Base-by-base conservation (phyloP, 2,113 vertebrate genomes). In the Serilophus lunatus region DNA sequence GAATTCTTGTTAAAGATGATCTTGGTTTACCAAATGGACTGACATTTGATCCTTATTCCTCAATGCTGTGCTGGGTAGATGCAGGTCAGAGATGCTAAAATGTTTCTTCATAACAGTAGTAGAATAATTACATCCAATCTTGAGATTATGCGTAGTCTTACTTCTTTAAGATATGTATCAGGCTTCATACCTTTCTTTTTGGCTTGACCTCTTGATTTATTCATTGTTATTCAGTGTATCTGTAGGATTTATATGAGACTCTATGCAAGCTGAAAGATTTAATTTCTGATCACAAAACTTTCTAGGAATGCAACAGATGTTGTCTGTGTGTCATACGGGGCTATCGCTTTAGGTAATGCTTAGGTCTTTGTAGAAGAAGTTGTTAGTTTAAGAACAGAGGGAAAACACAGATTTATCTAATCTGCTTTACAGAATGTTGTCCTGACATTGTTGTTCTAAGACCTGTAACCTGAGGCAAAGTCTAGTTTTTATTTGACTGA, bases 11-110 rank as follows among this genome's bases (percentile, higher is more conserved):
- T 40, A 98, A 98, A 90, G 98, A 99, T n/a, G 98, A 98, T 68
- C 98, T 99, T 45, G 97, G 98, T 13, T 97, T 99, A 80, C 99
- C 99, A 24, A 99, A 99, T 5, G 99, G 98, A 18, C 91, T 99
- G 92, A 98, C 99, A 28, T 99, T 98, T 18, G 99, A 99, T 75
- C 90, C 96, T 4, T 98, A 98, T 82, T 98, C 98, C 8, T 98
- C 98, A 69, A 94, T 98, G 97, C 97, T 99, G 13, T 99, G 99
- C 91, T 99, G 99, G 99, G 99, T 98, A 64, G 99, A 99, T 36
- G 99, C 99, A 98, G 99, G 99, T 99, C 97, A 89, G 29, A 31
- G 25, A 12, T 36, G 22, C 35, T 86, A 75, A 91, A 54, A 57
- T 76, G 7, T 74, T 35, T 85, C 18, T 78, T 78, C 1, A 0